Percentiles rank a stretch among this genome's conserved stretches.
Evolutionary conservation across 2,888 invertebrate species (phyloP).

Genomic region (Penaeus monodon): DNA sequence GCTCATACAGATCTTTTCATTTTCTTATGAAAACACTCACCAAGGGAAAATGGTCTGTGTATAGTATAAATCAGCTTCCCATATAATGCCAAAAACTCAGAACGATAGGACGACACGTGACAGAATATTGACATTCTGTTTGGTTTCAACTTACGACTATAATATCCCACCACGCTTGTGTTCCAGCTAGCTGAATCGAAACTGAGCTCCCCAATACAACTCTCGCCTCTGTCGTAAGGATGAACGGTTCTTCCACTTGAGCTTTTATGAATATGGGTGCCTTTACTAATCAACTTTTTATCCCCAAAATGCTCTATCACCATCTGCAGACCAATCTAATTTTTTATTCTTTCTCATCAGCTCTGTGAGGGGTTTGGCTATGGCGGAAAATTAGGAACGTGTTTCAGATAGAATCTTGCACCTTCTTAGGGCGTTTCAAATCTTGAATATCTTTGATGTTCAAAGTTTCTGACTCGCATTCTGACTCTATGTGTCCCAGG

Average conservation of each 20-base stretch:
- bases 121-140: not conserved
- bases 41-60: slow-evolving; percentile 13
- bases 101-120: not conserved
- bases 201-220: not conserved
- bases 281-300: not conserved
- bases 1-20: not conserved
- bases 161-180: not conserved
- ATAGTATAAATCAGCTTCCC: slow-evolving; percentile 4
- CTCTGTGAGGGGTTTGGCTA: not conserved
- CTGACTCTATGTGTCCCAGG: not conserved
- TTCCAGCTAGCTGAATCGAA: not conserved
- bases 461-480: not conserved
- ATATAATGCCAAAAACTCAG: slow-evolving; percentile 3
- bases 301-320: not conserved
- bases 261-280: not conserved
- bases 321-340: no score
- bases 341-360: not conserved
- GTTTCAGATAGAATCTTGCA: not conserved
- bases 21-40: slow-evolving; percentile 2
- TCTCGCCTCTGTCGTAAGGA: not conserved
- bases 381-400: not conserved
- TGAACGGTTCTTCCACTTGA: not conserved
- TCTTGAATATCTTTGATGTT: not conserved
- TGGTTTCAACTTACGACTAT: not conserved
- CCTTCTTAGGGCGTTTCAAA: not conserved